Evolutionary conservation across 2,113 vertebrate species (phyloP).

Genomic region (Nyctereutes procyonoides): DNA sequence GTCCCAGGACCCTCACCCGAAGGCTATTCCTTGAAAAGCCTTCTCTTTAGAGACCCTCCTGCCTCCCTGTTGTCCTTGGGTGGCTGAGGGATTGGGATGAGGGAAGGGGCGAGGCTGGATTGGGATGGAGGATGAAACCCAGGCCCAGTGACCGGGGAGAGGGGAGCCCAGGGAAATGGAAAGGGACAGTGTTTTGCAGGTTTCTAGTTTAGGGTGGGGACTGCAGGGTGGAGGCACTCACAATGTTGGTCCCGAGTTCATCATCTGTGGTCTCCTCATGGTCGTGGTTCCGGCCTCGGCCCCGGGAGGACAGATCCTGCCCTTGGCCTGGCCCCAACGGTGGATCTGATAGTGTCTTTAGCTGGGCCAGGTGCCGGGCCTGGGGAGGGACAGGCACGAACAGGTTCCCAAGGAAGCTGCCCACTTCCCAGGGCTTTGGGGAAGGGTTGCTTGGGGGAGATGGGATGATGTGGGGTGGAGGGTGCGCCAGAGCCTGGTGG

Average conservation of each 20-base stretch:
- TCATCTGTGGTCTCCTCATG: constrained; percentile 82
- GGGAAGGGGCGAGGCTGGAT: neutral
- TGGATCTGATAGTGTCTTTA: constrained; percentile 79
- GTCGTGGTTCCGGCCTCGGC: constrained; percentile 74
- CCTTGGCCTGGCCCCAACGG: constrained; percentile 56
- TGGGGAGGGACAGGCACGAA: constrained; percentile 4
- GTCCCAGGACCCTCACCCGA: neutral
- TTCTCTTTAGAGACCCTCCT: neutral
- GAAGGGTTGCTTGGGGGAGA: neutral
- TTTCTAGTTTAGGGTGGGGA: neutral
- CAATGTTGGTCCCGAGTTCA: constrained; percentile 83
- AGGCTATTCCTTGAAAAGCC: neutral
- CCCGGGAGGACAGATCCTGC: constrained; percentile 72
- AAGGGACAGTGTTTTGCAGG: neutral
- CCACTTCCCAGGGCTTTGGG: neutral
- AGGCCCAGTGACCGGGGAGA: neutral
- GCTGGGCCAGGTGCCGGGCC: constrained; percentile 81
- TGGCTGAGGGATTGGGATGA: neutral
- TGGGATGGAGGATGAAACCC: neutral
- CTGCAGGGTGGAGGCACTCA: constrained; percentile 29
- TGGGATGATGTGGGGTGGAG: neutral
- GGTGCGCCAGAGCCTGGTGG: neutral
- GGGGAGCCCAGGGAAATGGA: neutral
- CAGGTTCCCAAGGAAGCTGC: neutral
- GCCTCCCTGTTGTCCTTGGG: neutral